A percentile compares a stretch with the other conserved stretches of the same genome.
These are phyloP conservation scores for Saxidomus purpurata DNA, from an alignment of 1,140 invertebrate genomes.

Conservation along the genomic window DNA sequence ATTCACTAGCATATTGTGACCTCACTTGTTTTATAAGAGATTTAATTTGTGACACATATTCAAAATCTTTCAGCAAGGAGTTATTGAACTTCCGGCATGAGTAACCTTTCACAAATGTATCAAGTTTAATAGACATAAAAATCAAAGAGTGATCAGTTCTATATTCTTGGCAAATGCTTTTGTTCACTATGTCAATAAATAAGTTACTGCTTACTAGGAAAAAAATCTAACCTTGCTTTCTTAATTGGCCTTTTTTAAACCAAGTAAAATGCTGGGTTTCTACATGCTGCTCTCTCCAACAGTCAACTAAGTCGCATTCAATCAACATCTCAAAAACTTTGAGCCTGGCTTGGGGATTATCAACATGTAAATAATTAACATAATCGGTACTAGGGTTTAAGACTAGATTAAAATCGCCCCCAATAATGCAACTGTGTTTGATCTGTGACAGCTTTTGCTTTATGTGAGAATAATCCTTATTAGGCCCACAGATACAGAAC, in stretches of 20 bases:
- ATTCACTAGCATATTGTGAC: no score
- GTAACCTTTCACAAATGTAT: neutral
- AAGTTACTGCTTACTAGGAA: neutral
- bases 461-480: conserved; percentile 41
- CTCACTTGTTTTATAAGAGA: neutral
- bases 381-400: conserved; percentile 20
- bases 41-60: no score
- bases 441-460: no score
- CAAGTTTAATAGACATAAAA: no score
- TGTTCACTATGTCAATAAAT: neutral
- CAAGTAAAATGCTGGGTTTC: conserved; percentile 30
- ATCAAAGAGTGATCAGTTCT: no score
- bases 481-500: conserved; percentile 49
- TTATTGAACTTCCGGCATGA: no score
- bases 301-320: conserved; percentile 37
- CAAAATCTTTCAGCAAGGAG: no score
- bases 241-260: conserved; percentile 21
- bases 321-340: neutral
- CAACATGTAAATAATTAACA: conserved; percentile 33
- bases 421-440: neutral
- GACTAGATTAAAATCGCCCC: no score
- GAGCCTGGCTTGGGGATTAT: conserved; percentile 13
- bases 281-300: conserved; percentile 2
- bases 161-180: neutral
- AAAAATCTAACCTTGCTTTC: conserved; percentile 36